phyloP scores from a whole-genome alignment of 1,140 invertebrate genomes.

The Rhyacophila brunnea region DNA sequence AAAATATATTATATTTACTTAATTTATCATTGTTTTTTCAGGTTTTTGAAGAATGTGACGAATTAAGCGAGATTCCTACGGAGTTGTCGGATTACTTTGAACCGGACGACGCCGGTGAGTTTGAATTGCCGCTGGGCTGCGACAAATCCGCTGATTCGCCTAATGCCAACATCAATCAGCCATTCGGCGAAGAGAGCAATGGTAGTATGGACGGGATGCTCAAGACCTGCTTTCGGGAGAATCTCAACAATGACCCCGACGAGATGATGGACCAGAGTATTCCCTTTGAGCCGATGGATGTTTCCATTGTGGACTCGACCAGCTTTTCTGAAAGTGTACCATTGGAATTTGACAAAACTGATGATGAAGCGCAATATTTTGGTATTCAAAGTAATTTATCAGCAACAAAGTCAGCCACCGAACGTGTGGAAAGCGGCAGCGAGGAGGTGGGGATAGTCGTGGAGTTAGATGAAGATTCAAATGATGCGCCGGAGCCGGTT shows the following conservation, averaged over 20 bases:
- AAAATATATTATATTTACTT: too few species aligned
- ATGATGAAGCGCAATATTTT: conserved; percentile 1
- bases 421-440: not conserved
- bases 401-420: not conserved
- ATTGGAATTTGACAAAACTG: conserved; percentile 14
- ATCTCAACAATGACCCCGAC: conserved; percentile 11
- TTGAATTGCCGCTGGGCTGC: conserved; percentile 18
- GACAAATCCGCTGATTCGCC: conserved; percentile 23
- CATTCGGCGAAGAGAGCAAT: conserved; percentile 31
- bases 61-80: conserved; percentile 26
- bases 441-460: not conserved
- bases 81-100: conserved; percentile 24
- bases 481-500: not conserved
- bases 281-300: conserved; percentile 22
- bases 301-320: conserved; percentile 18
- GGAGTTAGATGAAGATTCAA: not conserved
- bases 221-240: conserved; percentile 26
- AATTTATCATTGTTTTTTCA: conserved; percentile 15
- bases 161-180: conserved; percentile 13
- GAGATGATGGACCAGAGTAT: conserved; percentile 9
- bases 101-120: conserved; percentile 25
- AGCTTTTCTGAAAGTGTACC: conserved; percentile 14
- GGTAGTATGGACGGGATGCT: conserved; percentile 31
- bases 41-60: conserved; percentile 30
- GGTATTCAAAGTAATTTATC: not conserved